These are phyloP conservation scores for Parauchenoglanis punctatus DNA, from an alignment of 2,797 vertebrate species.

Conservation along the genomic window DNA sequence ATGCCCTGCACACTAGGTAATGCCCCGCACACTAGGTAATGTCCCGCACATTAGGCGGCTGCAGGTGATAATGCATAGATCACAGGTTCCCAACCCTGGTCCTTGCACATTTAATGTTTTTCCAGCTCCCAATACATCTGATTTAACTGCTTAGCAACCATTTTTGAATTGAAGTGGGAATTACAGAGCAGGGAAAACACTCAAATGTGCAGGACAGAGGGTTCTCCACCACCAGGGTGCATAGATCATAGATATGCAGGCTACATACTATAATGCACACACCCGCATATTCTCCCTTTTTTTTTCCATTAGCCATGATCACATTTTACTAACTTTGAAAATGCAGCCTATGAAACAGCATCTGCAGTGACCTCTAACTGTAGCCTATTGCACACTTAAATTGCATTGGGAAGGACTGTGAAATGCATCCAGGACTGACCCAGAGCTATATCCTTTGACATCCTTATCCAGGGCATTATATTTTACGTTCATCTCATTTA, in stretches of 20 bases:
- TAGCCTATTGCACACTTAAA: background rate
- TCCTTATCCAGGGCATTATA: background rate
- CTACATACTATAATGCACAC: background rate
- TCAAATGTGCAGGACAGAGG: too few species aligned
- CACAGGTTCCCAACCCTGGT: too few species aligned
- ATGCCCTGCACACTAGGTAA: conserved; percentile 78
- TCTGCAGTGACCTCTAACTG: background rate
- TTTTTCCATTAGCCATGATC: background rate
- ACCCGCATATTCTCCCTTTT: background rate
- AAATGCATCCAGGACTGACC: background rate
- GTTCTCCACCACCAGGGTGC: too few species aligned
- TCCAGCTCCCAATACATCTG: too few species aligned
- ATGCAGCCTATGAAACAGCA: background rate
- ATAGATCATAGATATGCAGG: background rate
- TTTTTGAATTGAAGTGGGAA: too few species aligned
- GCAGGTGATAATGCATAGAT: too few species aligned
- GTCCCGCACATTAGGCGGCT: background rate
- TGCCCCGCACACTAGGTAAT: conserved; percentile 21
- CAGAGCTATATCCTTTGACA: background rate
- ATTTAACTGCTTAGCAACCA: too few species aligned
- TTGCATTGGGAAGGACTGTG: background rate
- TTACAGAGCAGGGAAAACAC: too few species aligned
- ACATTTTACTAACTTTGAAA: background rate
- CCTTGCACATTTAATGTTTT: too few species aligned
- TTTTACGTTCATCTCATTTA: background rate